Evolutionary conservation across 1,140 invertebrate genomes (phyloP), one percentile per base, ranked within the genome.

Genomic region (Panagrolaimus sp.): DNA sequence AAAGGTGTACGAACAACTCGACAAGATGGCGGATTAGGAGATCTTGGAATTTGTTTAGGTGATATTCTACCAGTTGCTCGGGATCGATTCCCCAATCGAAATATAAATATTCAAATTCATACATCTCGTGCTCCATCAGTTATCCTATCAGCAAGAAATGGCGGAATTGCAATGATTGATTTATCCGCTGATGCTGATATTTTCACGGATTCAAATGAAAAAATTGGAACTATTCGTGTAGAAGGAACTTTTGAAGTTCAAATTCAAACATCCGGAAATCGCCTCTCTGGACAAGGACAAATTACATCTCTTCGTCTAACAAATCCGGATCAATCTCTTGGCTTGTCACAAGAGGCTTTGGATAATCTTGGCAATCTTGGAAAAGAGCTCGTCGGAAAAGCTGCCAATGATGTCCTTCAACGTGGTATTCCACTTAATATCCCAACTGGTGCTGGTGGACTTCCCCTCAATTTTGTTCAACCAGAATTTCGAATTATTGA

Each of bases 341-440:
- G 80, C 46, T 65, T 82, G 44, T 79, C 78, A 23, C 81, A 83
- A 53, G 79, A 82, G 65, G 81, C 81, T 9, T 57, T 82, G 0
- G 81, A 83, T 48, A 82, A 82, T 64, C 63, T 82, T n/a, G 81
- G 81, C 44, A 75, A 69, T 61, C 69, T 82, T n/a, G 80, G 81
- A 61, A 82, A 82, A 66, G 80, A 83, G 53, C 63, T 82, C 23
- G 45, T 82, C 25, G 66, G 76, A 46, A 82, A 82, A 78, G 57
- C 74, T 23, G 72, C 65, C 38, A 78, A 82, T 63, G 77, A 78
- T 57, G 69, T 66, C 14, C 73, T 78, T 8, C 63, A 76, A 48
- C 78, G 72, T 57, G 80, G 80, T 51, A 71, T 80, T 42, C 43
- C 77, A 13, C 31, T 79, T 1, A 75, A 70, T 45, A 65, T 80